Evolutionary conservation across 2,888 invertebrate species (phyloP).

Genomic region (Terebella lapidaria): DNA sequence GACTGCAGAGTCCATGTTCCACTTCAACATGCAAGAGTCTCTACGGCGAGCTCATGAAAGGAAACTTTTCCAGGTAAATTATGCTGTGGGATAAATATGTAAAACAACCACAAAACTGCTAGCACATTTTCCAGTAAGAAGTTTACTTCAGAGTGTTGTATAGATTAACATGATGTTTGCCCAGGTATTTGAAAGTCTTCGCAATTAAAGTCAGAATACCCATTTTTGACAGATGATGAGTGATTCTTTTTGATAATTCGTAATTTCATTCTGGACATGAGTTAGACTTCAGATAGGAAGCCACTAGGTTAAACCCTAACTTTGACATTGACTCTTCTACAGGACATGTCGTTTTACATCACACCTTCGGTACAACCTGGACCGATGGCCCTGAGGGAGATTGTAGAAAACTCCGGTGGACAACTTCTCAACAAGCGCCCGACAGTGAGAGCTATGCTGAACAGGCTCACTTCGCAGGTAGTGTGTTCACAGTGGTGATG

Average conservation of each 20-base stretch:
- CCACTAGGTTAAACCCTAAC: too few species aligned
- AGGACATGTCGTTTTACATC: neutral
- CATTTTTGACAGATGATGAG: too few species aligned
- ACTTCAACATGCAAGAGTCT: conserved; percentile 75
- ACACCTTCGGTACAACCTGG: neutral
- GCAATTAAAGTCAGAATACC: too few species aligned
- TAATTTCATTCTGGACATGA: too few species aligned
- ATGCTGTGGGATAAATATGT: neutral
- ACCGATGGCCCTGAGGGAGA: neutral
- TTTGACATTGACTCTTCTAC: too few species aligned
- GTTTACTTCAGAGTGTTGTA: neutral
- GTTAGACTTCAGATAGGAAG: too few species aligned
- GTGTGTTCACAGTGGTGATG: too few species aligned
- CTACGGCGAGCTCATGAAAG: conserved; percentile 68
- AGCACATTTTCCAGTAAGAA: too few species aligned
- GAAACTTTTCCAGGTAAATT: conserved; percentile 57
- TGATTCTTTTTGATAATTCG: too few species aligned
- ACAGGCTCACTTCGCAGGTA: neutral
- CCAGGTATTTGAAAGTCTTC: too few species aligned
- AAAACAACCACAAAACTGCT: neutral
- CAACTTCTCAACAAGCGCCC: neutral
- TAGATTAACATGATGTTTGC: neutral
- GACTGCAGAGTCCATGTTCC: conserved; percentile 73
- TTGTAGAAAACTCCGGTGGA: neutral
- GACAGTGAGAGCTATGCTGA: neutral